phyloP scores from a whole-genome alignment of 2,888 invertebrate genomes.

The Pimpla rufipes region DNA sequence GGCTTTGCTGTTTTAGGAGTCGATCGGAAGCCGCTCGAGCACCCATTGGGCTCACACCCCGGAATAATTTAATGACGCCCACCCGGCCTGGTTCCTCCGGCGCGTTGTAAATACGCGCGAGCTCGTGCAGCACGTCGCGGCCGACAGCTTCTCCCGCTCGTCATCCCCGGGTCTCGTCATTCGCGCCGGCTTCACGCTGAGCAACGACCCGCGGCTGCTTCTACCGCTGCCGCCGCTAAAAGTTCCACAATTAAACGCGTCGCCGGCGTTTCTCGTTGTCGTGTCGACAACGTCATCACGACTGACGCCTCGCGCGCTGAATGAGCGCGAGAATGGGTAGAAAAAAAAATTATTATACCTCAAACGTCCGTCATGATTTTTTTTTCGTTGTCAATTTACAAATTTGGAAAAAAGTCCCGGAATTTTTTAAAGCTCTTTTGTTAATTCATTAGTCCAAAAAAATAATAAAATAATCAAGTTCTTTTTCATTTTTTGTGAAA shows the following conservation, averaged over 20 bases:
- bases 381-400: not conserved
- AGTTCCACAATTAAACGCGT: constrained; percentile 79
- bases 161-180: constrained; percentile 54
- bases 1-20: constrained; percentile 72
- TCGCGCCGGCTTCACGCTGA: constrained; percentile 52
- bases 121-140: constrained; percentile 20
- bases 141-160: constrained; percentile 68
- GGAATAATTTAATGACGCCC: constrained; percentile 85
- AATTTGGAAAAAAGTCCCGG: too few relatives aligned
- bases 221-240: constrained; percentile 72
- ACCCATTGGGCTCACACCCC: constrained; percentile 78
- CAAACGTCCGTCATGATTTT: not conserved
- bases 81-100: constrained; percentile 41
- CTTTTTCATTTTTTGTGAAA: too few relatives aligned
- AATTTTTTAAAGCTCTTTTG: too few relatives aligned
- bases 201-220: constrained; percentile 23
- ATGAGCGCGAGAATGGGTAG: too few relatives aligned
- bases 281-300: constrained; percentile 8
- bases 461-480: too few relatives aligned
- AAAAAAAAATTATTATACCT: not conserved
- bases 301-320: constrained; percentile 11
- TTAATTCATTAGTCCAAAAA: too few relatives aligned
- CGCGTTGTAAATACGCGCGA: constrained; percentile 35
- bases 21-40: constrained; percentile 72
- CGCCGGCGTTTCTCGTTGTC: constrained; percentile 13